A percentile compares a stretch with the other conserved stretches of the same genome.
These are phyloP conservation scores for Alfaro cultratus DNA, from an alignment of 2,797 vertebrate genomes.

Conservation along the genomic window DNA sequence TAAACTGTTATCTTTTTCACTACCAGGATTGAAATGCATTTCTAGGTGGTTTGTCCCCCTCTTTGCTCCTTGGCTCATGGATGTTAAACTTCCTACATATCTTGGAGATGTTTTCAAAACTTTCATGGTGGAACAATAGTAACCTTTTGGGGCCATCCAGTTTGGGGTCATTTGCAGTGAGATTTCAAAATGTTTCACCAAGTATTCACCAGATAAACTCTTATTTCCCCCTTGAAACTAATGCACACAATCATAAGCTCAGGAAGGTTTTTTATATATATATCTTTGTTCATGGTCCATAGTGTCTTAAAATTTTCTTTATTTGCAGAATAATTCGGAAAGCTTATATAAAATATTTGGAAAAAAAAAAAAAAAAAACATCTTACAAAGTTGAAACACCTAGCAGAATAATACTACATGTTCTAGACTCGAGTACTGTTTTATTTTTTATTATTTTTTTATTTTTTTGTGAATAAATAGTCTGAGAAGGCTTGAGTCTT, in stretches of 20 bases:
- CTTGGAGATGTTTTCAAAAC: neutral
- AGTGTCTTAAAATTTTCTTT: neutral
- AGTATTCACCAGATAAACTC: neutral
- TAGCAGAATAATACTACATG: neutral
- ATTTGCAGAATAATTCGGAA: neutral
- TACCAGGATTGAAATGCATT: neutral
- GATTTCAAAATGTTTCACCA: neutral
- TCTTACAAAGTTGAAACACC: neutral
- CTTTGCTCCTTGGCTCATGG: neutral
- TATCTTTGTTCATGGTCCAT: neutral
- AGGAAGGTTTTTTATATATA: neutral
- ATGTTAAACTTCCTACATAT: neutral
- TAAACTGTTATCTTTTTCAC: neutral
- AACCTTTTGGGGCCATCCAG: neutral
- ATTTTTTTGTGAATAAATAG: neutral
- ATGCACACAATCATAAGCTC: neutral
- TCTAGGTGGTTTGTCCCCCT: neutral
- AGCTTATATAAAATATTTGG: neutral
- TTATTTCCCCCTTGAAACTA: neutral
- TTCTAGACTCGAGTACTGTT: neutral
- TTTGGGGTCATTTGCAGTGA: neutral
- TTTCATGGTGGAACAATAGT: neutral
- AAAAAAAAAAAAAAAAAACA: too few species aligned
- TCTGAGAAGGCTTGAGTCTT: neutral
- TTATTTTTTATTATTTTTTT: too few species aligned